Conservation (phyloP, 2,113 vertebrate species). For the Thymallus thymallus region DNA sequence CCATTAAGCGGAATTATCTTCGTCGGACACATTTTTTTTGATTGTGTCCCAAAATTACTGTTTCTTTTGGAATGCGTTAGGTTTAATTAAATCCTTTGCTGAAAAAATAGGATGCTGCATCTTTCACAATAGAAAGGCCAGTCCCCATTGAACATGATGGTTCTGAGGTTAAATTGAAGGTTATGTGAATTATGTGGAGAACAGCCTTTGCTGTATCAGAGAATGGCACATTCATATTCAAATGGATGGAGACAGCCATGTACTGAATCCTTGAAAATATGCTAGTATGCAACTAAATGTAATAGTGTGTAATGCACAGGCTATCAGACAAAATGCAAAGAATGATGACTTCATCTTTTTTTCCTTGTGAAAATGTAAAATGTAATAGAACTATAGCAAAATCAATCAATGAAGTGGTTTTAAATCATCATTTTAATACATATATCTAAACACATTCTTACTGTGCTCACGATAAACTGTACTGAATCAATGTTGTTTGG, state of each 20-base stretch:
- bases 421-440: not conserved
- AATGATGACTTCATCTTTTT: not conserved
- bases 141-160: constrained; percentile 72
- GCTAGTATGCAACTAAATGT: constrained; percentile 38
- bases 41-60: constrained; percentile 71
- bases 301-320: constrained; percentile 34
- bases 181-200: constrained; percentile 64
- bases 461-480: not conserved
- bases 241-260: constrained; percentile 55
- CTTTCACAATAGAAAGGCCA: constrained; percentile 71
- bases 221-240: constrained; percentile 65
- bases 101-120: constrained; percentile 73
- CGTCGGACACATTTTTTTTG: constrained; percentile 75
- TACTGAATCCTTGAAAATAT: constrained; percentile 25
- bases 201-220: constrained; percentile 59
- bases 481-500: not conserved
- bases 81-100: constrained; percentile 77
- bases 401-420: too few relatives aligned
- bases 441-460: not conserved
- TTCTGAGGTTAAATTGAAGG: constrained; percentile 76
- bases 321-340: constrained; percentile 34
- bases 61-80: constrained; percentile 74
- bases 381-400: not conserved
- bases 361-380: not conserved
- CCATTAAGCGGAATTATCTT: constrained; percentile 80